These are phyloP conservation scores for Oxytorus armatus DNA, from an alignment of 2,888 invertebrate species.

Conservation along the genomic window DNA sequence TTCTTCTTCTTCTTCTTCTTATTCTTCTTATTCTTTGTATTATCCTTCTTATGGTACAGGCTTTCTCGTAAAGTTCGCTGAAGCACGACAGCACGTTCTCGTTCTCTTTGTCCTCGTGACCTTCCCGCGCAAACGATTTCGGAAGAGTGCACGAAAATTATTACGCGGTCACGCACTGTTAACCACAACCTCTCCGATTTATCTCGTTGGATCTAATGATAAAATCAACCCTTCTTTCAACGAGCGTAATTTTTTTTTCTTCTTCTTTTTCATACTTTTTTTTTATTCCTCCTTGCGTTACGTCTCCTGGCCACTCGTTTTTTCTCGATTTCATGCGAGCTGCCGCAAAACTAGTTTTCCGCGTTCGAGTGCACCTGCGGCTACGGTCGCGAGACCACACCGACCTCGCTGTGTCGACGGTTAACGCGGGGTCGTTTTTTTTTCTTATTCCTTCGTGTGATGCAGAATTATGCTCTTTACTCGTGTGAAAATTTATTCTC, in stretches of 20 bases:
- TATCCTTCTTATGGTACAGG: no score
- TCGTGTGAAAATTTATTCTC: no score
- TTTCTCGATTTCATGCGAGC: conserved; percentile 16
- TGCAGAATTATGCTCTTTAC: conserved; percentile 18
- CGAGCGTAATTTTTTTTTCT: no score
- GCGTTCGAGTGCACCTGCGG: conserved; percentile 68
- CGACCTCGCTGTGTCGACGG: conserved; percentile 67
- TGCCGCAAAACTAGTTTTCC: conserved; percentile 70
- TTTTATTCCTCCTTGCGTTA: conserved; percentile 4
- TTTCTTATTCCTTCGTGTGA: neutral
- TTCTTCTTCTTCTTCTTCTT: conserved; percentile 5
- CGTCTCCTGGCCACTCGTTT: conserved; percentile 13
- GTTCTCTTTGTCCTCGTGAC: conserved; percentile 52
- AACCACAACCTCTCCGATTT: neutral
- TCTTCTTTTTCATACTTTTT: no score
- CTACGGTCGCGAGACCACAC: conserved; percentile 73
- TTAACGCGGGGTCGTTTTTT: conserved; percentile 31
- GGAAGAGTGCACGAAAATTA: conserved; percentile 24
- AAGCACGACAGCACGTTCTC: conserved; percentile 26
- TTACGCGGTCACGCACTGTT: conserved; percentile 45
- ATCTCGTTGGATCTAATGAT: no score
- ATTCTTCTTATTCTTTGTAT: conserved; percentile 11
- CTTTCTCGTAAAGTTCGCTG: conserved; percentile 3
- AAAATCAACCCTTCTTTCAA: no score
- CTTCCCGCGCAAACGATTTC: conserved; percentile 30